Conservation (phyloP, 2,113 vertebrate genomes). For the Thunnus maccoyii region DNA sequence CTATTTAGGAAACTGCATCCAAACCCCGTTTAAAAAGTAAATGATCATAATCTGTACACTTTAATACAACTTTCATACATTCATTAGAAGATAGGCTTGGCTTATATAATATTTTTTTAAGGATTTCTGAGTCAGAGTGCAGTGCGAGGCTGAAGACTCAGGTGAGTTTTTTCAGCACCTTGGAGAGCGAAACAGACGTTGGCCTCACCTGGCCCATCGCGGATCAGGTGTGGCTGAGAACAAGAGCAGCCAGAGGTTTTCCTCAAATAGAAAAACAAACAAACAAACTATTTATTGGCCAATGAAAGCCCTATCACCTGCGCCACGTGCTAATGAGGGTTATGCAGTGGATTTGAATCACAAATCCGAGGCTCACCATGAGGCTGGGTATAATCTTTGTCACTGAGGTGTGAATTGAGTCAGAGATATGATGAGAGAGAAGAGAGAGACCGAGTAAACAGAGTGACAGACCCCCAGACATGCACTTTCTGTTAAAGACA, state of each 20-base stretch:
- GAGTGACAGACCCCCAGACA: neutral
- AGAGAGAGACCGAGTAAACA: neutral
- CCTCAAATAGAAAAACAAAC: neutral
- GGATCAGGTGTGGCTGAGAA: constrained; percentile 29
- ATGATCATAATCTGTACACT: no score
- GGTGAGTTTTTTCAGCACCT: constrained; percentile 77
- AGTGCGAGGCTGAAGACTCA: neutral
- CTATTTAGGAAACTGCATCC: neutral
- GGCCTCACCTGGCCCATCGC: constrained; percentile 44
- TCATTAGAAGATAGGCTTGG: no score
- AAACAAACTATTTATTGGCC: neutral
- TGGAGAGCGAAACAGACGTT: constrained; percentile 69
- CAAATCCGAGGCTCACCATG: constrained; percentile 24
- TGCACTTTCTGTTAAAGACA: neutral
- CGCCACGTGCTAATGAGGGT: constrained; percentile 25
- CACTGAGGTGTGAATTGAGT: constrained; percentile 65
- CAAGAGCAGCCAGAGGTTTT: neutral
- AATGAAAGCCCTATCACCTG: neutral
- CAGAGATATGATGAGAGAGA: constrained; percentile 12
- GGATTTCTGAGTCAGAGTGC: no score
- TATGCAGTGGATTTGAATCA: constrained; percentile 34
- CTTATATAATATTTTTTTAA: no score
- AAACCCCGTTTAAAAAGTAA: neutral
- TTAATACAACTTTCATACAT: no score
- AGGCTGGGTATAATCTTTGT: constrained; percentile 42